Conservation (phyloP, 1,140 invertebrate species). For the Daktulosphaira vitifoliae region DNA sequence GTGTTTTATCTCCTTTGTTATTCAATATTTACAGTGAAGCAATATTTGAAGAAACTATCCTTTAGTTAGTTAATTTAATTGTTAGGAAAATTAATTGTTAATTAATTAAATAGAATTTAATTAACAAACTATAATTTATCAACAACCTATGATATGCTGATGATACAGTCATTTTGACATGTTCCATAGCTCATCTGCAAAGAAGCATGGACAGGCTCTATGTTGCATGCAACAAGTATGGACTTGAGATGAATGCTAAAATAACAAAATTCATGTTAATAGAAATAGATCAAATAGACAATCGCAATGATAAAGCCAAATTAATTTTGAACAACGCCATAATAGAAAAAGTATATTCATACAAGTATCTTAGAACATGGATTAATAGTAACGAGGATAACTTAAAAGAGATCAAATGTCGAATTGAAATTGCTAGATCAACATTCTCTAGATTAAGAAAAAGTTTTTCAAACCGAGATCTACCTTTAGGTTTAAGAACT, state of each 20-base stretch:
- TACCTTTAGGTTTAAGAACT: neutral
- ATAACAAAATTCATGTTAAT: conserved; percentile 21
- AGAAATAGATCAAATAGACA: neutral
- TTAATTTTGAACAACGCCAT: neutral
- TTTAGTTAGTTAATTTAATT: too few species aligned
- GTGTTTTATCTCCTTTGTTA: conserved; percentile 9
- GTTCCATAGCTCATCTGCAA: conserved; percentile 6
- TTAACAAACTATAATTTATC: too few species aligned
- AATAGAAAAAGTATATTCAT: conserved; percentile 11
- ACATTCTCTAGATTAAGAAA: conserved; percentile 17
- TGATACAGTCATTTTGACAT: neutral
- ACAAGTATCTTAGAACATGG: conserved; percentile 14
- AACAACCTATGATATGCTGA: neutral
- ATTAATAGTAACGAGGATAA: conserved; percentile 5
- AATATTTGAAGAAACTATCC: conserved; percentile 6
- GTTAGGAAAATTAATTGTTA: too few species aligned
- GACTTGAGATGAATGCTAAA: conserved; percentile 20
- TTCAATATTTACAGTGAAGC: conserved; percentile 27
- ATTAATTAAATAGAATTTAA: too few species aligned
- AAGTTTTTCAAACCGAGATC: conserved; percentile 5
- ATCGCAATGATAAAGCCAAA: neutral
- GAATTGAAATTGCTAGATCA: conserved; percentile 17
- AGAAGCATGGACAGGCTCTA: neutral
- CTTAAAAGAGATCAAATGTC: neutral
- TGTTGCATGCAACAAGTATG: neutral